phyloP scores from a whole-genome alignment of 2,888 invertebrate genomes.

The Ashinkailepas kermadecensis region DNA sequence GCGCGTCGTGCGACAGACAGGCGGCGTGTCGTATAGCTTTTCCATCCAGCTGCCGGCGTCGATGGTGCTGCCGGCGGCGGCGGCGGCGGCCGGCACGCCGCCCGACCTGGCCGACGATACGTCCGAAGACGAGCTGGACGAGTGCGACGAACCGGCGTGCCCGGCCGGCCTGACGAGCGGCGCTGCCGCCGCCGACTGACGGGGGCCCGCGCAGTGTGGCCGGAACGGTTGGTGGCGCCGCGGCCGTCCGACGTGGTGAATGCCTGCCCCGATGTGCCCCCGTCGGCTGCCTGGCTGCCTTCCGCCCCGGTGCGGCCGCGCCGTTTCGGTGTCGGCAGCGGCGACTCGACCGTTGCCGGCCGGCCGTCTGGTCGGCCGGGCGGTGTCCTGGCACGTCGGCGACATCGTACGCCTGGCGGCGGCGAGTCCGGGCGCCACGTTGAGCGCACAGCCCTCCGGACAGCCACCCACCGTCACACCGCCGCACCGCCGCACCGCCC shows the following conservation, averaged over 20 bases:
- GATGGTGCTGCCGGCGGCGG: neutral
- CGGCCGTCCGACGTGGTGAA: neutral
- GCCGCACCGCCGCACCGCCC: neutral
- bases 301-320: no score
- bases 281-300: no score
- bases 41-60: conserved; percentile 21
- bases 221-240: neutral
- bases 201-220: neutral
- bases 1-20: neutral
- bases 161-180: neutral
- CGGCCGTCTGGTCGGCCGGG: neutral
- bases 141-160: neutral
- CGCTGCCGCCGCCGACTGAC: neutral
- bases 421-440: neutral
- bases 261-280: neutral
- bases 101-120: neutral
- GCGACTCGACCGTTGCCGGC: neutral
- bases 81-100: neutral
- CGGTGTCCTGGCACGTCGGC: neutral
- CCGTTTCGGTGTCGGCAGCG: neutral
- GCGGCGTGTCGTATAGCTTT: conserved; percentile 8
- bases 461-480: neutral
- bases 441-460: neutral
- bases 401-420: neutral
- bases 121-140: neutral